These are phyloP conservation scores for Oreotrochilus melanogaster DNA, from an alignment of 2,113 vertebrate genomes.

Conservation along the genomic window DNA sequence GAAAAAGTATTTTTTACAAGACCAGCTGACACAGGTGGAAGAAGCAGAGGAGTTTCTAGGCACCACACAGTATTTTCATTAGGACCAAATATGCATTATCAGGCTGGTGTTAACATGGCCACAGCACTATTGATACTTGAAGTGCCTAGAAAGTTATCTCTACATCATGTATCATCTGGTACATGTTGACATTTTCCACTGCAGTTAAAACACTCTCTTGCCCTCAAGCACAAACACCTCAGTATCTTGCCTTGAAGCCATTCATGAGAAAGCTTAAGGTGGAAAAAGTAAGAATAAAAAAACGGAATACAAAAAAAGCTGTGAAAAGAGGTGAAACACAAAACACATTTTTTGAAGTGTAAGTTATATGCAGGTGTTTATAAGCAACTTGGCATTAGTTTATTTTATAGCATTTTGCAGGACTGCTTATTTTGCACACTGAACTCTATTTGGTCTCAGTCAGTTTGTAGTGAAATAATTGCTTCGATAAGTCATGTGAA, in stretches of 20 bases:
- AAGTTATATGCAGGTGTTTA: neutral
- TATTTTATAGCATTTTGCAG: neutral
- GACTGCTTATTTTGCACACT: neutral
- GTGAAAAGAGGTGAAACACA: neutral
- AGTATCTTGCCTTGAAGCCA: neutral
- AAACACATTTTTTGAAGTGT: neutral
- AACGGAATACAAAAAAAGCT: neutral
- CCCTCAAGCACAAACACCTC: neutral
- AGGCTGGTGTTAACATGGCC: neutral
- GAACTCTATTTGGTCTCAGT: neutral
- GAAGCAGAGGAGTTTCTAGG: neutral
- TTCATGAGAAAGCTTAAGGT: neutral
- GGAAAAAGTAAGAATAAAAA: neutral
- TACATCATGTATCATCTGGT: neutral
- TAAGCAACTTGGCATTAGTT: neutral
- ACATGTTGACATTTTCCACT: neutral
- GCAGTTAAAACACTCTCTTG: neutral
- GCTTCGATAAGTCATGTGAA: neutral
- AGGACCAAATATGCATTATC: neutral
- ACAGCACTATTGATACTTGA: neutral
- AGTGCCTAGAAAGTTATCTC: neutral
- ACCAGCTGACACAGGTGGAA: neutral
- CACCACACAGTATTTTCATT: neutral
- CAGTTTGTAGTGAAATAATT: neutral
- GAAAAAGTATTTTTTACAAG: neutral